Percentiles rank a stretch among this genome's conserved stretches.
phyloP scores from a whole-genome alignment of 2,888 invertebrate genomes.

The Sinelater perroti region DNA sequence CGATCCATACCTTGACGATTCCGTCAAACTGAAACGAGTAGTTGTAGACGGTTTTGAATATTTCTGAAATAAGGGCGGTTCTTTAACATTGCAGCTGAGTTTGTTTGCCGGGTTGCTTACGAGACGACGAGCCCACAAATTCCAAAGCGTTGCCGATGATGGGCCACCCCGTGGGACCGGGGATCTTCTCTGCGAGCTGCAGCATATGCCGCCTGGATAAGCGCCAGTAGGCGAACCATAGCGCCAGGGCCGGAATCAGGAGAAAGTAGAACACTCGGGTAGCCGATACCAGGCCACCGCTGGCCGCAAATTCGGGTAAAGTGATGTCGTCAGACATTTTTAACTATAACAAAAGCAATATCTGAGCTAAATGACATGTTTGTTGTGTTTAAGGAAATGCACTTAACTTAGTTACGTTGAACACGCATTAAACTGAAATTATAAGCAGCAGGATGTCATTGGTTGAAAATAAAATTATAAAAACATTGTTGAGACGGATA shows the following conservation, averaged over 20 bases:
- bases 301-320: not conserved
- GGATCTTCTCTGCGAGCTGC: constrained; percentile 75
- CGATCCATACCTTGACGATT: constrained; percentile 77
- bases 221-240: constrained; percentile 63
- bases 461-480: no score
- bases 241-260: constrained; percentile 14
- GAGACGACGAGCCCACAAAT: constrained; percentile 75
- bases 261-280: constrained; percentile 28
- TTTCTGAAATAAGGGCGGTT: constrained; percentile 63
- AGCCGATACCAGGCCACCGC: not conserved
- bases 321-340: constrained; percentile 4
- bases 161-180: constrained; percentile 77
- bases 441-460: no score
- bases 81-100: no score
- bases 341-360: no score
- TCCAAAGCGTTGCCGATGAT: constrained; percentile 79
- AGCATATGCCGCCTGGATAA: constrained; percentile 75
- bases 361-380: no score
- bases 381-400: no score
- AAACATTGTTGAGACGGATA: no score
- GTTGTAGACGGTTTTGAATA: constrained; percentile 70
- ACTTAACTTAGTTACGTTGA: no score
- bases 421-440: no score
- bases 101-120: constrained; percentile 61
- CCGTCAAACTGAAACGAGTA: constrained; percentile 67